Percentiles rank a stretch among this genome's conserved stretches.
These are phyloP conservation scores for Ophthalmolycus amberensis DNA, from an alignment of 2,113 vertebrate species.

Conservation along the genomic window DNA sequence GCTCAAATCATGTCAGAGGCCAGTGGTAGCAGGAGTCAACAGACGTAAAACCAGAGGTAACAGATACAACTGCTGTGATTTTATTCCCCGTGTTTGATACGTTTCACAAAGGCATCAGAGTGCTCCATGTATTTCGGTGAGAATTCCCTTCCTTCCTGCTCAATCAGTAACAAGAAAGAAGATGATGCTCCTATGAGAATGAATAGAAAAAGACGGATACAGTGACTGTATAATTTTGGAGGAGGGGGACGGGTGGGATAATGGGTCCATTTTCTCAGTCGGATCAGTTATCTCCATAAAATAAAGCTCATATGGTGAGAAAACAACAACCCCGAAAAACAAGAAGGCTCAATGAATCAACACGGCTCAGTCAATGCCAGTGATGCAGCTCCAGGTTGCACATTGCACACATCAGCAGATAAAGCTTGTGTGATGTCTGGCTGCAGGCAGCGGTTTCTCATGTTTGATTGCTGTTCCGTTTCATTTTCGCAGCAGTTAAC, in stretches of 20 bases:
- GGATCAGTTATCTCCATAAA: constrained; percentile 16
- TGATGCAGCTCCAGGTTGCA: constrained; percentile 23
- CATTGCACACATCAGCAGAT: constrained; percentile 38
- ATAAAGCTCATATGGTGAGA: constrained; percentile 20
- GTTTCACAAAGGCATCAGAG: constrained; percentile 5
- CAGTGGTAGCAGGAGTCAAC: background rate
- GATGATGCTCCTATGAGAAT: background rate
- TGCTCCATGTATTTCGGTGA: constrained; percentile 23
- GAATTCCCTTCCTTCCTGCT: constrained; percentile 8
- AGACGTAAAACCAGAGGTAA: background rate
- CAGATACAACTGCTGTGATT: background rate
- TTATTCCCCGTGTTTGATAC: constrained; percentile 10
- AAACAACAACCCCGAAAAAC: constrained; percentile 12
- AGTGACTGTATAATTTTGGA: background rate
- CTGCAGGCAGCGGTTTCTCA: constrained; percentile 27
- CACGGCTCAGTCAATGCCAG: constrained; percentile 2
- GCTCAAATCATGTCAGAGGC: too few relatives aligned
- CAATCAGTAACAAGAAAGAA: constrained; percentile 24
- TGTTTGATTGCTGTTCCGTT: constrained; percentile 50
- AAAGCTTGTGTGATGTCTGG: constrained; percentile 19
- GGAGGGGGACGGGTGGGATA: background rate
- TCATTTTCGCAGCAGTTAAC: constrained; percentile 32
- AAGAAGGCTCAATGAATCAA: constrained; percentile 40
- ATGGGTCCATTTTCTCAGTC: constrained; percentile 21
- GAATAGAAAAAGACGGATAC: constrained; percentile 17